Evolutionary conservation across 2,113 vertebrate genomes (phyloP), one percentile per base, ranked within the genome.

Genomic region (Etheostoma spectabile): DNA sequence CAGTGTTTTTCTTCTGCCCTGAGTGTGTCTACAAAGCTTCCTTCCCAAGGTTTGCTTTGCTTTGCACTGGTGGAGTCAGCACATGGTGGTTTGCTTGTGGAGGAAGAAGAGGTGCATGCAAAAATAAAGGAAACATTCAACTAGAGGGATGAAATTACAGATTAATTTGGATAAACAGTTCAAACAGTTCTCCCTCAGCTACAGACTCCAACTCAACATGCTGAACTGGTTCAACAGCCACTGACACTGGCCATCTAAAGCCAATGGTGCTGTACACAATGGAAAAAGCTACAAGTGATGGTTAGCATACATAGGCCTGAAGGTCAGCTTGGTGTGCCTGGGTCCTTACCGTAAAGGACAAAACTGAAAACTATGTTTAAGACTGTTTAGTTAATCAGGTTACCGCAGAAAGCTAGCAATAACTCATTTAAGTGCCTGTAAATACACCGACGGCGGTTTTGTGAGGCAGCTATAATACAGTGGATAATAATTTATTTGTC

Each of bases 181-280:
- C 24, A 85, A 56, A 61, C 68, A 16, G 55, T 53, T 64, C 70
- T 70, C 13, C 19, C 68, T 24, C 59, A 49, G 60, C 4, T 12
- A 74, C 67, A 13, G 48, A 55, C 49, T 63, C 45, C 24, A 55
- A 14, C 46, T 55, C 59, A 30, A 42, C 75, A 79, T 52, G 18
- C 68, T 76, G 64, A 52, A 74, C 2, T 22, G 30, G 48, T 71
- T 33, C 38, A 75, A 74, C 42, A 64, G 72, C 13, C n/a, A 24
- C 19, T 64, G 63, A 74, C 61, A 61, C 72, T 14, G 10, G 67
- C 30, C 6, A 33, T 77, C 24, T 35, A 11, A 27, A 70, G 68
- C 70, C 38, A 68, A 75, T 4, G 3, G 10, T 22, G 24, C 38
- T 65, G 51, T 22, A 59, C 55, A 59, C 42, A 60, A 3, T n/a